Percentiles rank a stretch among this genome's conserved stretches.
These are phyloP conservation scores for Mercenaria mercenaria DNA, from an alignment of 1,140 invertebrate genomes.

Conservation along the genomic window DNA sequence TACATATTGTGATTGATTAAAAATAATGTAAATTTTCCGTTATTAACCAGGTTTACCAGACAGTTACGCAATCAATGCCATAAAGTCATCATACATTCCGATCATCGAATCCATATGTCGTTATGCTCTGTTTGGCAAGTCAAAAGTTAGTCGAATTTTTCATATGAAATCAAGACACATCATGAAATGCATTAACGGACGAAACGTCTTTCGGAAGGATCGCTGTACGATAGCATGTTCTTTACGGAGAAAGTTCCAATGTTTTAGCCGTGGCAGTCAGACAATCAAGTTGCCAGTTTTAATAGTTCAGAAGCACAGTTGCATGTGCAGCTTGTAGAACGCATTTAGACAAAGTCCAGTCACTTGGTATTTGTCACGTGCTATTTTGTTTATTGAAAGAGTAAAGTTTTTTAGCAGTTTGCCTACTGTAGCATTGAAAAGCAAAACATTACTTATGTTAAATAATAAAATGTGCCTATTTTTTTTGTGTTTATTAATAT, in stretches of 20 bases:
- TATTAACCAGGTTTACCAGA: conserved; percentile 74
- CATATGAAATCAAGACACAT: conserved; percentile 57
- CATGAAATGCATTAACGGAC: conserved; percentile 43
- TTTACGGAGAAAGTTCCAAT: conserved; percentile 47
- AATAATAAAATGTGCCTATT: too few species aligned
- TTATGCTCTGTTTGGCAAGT: conserved; percentile 67
- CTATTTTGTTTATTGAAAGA: too few species aligned
- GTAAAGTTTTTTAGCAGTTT: too few species aligned
- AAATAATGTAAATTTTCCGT: too few species aligned
- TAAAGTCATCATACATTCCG: conserved; percentile 79
- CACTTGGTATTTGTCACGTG: conserved; percentile 41
- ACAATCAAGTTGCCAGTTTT: conserved; percentile 39
- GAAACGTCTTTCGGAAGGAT: conserved; percentile 54
- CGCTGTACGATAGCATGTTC: conserved; percentile 41
- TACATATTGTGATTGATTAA: too few species aligned
- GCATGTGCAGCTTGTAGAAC: too few species aligned
- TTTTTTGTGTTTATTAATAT: too few species aligned
- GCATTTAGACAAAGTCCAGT: conserved; percentile 41
- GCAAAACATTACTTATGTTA: too few species aligned
- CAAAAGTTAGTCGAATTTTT: conserved; percentile 39
- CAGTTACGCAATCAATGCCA: conserved; percentile 82
- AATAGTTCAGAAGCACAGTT: too few species aligned
- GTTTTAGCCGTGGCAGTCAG: conserved; percentile 47
- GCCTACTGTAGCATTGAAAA: too few species aligned
- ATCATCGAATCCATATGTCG: conserved; percentile 79